Evolutionary conservation across 1,140 invertebrate species (phyloP).

Genomic region (Drosophila suzukii): DNA sequence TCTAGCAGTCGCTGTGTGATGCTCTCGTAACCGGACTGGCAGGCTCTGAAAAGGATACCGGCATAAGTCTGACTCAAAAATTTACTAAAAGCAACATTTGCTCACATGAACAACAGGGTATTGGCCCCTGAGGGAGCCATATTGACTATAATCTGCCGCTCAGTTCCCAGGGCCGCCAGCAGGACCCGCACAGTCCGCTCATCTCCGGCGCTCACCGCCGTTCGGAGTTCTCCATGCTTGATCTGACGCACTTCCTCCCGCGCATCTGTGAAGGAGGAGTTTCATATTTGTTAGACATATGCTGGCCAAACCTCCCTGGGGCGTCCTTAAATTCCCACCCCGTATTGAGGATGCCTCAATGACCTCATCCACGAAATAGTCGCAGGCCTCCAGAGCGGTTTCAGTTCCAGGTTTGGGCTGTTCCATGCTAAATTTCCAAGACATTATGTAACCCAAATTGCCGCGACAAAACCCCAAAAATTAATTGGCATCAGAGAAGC

Average conservation of each 20-base stretch:
- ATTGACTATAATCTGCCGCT: slow-evolving; percentile 91
- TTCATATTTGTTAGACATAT: slow-evolving; percentile 15
- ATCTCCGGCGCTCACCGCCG: slow-evolving; percentile 90
- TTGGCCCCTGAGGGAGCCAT: slow-evolving; percentile 94
- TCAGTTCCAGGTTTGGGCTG: slow-evolving; percentile 85
- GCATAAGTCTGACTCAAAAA: neutral
- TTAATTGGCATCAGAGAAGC: slow-evolving; percentile 9
- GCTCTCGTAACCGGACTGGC: slow-evolving; percentile 92
- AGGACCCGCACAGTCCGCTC: slow-evolving; percentile 87
- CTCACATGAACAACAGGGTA: slow-evolving; percentile 93
- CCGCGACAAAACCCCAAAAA: slow-evolving; percentile 4
- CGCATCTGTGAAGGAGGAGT: slow-evolving; percentile 86
- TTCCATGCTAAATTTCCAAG: slow-evolving; percentile 78
- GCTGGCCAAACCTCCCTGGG: slow-evolving; percentile 3
- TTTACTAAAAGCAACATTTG: slow-evolving; percentile 20
- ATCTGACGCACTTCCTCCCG: slow-evolving; percentile 89
- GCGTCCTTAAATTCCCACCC: slow-evolving; percentile 42
- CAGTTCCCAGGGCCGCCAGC: slow-evolving; percentile 87
- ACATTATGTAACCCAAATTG: slow-evolving; percentile 64
- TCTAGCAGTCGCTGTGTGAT: slow-evolving; percentile 92
- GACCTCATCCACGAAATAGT: slow-evolving; percentile 89
- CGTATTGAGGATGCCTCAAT: slow-evolving; percentile 61
- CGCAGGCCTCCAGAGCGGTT: slow-evolving; percentile 87
- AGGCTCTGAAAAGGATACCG: slow-evolving; percentile 86
- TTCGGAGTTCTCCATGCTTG: slow-evolving; percentile 89